A percentile compares a stretch with the other conserved stretches of the same genome.
These are phyloP conservation scores for Tiliacea citrago DNA, from an alignment of 2,888 invertebrate genomes.

Conservation along the genomic window DNA sequence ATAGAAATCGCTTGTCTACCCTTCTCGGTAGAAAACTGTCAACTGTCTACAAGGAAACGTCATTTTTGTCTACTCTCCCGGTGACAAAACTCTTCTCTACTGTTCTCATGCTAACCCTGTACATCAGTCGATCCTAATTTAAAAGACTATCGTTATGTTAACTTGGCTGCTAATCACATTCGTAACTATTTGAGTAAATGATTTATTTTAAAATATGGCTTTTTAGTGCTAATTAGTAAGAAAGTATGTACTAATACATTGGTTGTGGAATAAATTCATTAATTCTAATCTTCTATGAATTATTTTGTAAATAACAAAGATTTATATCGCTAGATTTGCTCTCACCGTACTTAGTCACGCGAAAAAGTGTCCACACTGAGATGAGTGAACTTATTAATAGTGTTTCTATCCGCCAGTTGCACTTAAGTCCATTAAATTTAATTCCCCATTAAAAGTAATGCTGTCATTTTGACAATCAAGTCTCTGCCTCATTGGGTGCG, in stretches of 20 bases:
- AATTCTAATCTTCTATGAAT: conserved; percentile 15
- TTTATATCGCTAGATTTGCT: background rate
- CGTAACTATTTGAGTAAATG: background rate
- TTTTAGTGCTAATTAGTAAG: conserved; percentile 1
- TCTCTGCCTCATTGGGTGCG: background rate
- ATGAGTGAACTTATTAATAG: too few species aligned
- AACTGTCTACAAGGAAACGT: too few species aligned
- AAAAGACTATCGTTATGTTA: conserved; percentile 3
- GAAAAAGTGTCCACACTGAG: background rate
- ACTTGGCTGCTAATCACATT: conserved; percentile 21
- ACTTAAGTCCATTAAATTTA: too few species aligned
- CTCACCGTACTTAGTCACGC: background rate
- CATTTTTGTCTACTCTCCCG: too few species aligned
- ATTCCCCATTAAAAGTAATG: too few species aligned
- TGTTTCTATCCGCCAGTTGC: too few species aligned
- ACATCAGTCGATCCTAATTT: background rate
- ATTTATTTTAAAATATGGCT: background rate
- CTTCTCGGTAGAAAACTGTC: too few species aligned
- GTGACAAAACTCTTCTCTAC: too few species aligned
- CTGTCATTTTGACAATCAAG: too few species aligned
- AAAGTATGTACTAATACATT: conserved; percentile 6
- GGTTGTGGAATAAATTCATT: conserved; percentile 37
- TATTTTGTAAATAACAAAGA: conserved; percentile 10
- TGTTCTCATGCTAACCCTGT: too few species aligned
- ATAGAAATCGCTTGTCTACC: too few species aligned